These are phyloP conservation scores for Agrilus mali DNA, from an alignment of 2,888 invertebrate species.

Conservation along the genomic window DNA sequence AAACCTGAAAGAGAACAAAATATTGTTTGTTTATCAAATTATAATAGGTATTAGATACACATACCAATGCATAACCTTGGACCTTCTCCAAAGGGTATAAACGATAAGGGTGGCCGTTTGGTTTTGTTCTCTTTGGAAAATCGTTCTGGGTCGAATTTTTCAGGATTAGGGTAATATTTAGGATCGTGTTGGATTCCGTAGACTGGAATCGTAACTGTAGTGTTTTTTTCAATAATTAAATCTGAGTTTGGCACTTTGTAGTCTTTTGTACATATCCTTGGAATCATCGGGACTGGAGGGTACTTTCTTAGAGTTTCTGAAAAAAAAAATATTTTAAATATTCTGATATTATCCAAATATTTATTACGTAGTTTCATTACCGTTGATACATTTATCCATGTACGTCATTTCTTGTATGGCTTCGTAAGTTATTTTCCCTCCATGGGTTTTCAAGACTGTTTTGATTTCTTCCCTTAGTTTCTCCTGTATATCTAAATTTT, in stretches of 20 bases:
- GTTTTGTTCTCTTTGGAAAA: too few species aligned
- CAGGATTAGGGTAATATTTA: too few species aligned
- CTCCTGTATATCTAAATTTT: constrained; percentile 33
- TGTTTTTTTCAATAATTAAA: neutral
- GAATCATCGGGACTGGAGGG: constrained; percentile 20
- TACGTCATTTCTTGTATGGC: constrained; percentile 36
- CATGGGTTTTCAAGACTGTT: constrained; percentile 25
- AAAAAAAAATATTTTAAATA: too few species aligned
- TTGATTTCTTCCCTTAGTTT: constrained; percentile 32
- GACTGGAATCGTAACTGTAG: too few species aligned
- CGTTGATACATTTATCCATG: constrained; percentile 32
- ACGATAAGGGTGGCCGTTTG: too few species aligned
- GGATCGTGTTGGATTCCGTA: too few species aligned
- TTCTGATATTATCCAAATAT: neutral
- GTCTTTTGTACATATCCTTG: constrained; percentile 17
- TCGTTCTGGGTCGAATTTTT: too few species aligned
- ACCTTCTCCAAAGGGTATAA: neutral
- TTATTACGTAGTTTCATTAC: constrained; percentile 17
- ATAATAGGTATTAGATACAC: too few species aligned
- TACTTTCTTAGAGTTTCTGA: constrained; percentile 23
- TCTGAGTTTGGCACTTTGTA: constrained; percentile 20
- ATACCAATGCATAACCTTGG: neutral
- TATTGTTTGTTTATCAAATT: neutral
- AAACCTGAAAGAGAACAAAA: constrained; percentile 7
- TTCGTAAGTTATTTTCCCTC: constrained; percentile 35